Conservation (phyloP, 2,888 invertebrate genomes). For the Nymphalis c-album region DNA sequence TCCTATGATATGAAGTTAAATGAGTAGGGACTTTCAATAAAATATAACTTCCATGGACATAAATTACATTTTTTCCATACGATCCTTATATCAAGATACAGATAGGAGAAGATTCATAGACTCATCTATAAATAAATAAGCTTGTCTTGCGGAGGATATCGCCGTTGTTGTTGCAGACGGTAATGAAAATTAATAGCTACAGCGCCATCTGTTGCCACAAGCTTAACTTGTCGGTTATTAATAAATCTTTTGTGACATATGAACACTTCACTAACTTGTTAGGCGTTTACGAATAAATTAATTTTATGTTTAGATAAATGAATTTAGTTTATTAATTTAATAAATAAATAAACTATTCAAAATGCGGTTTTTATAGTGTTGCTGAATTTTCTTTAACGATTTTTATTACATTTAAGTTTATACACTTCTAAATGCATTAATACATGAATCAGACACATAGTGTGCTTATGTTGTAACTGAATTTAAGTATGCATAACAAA, state of each 20-base stretch:
- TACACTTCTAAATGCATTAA: too few species aligned
- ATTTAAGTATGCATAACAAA: too few species aligned
- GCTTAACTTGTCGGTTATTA: conserved; percentile 35
- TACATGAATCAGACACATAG: not conserved
- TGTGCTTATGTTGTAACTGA: too few species aligned
- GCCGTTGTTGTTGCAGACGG: conserved; percentile 36
- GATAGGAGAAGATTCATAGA: conserved; percentile 33
- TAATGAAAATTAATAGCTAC: conserved; percentile 41
- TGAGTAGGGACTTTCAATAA: not conserved
- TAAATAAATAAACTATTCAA: too few species aligned
- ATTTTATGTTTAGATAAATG: not conserved
- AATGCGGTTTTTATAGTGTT: too few species aligned
- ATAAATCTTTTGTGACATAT: conserved; percentile 30
- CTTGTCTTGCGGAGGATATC: conserved; percentile 36
- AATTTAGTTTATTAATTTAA: too few species aligned
- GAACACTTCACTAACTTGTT: conserved; percentile 13
- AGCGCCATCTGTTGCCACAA: conserved; percentile 36
- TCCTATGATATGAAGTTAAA: not conserved
- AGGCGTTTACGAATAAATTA: not conserved
- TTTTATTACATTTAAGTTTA: not conserved
- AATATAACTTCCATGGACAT: too few species aligned
- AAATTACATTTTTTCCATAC: not conserved
- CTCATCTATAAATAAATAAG: conserved; percentile 36
- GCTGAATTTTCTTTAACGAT: not conserved
- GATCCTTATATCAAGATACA: conserved; percentile 20